Evolutionary conservation across 2,113 vertebrate genomes (phyloP).

Genomic region (Phalacrocorax pelagicus): DNA sequence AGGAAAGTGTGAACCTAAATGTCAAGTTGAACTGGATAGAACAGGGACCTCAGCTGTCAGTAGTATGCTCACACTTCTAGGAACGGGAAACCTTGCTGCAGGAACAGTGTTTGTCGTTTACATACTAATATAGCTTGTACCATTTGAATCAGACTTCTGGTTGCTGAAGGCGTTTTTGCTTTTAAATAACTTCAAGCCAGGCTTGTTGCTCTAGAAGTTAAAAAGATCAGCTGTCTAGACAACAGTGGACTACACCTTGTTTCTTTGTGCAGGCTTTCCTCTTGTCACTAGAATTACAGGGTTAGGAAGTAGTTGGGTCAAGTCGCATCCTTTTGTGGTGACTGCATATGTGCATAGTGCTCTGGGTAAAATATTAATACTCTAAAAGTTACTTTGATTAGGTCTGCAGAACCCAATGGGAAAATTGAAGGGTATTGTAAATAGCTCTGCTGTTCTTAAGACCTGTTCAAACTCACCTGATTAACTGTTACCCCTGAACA

Average conservation of each 20-base stretch:
- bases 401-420: background rate
- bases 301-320: background rate
- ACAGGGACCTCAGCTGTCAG: background rate
- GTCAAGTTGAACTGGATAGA: background rate
- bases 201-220: conserved; percentile 60
- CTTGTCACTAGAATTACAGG: conserved; percentile 6
- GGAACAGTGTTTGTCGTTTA: background rate
- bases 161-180: conserved; percentile 58
- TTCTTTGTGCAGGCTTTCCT: background rate
- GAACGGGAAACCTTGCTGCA: conserved; percentile 29
- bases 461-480: background rate
- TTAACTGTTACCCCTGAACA: background rate
- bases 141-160: conserved; percentile 27
- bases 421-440: background rate
- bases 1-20: background rate
- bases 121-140: conserved; percentile 30
- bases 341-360: background rate
- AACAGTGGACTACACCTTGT: conserved; percentile 15
- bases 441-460: background rate
- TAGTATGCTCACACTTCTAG: background rate
- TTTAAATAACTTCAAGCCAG: conserved; percentile 69
- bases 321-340: background rate
- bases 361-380: background rate
- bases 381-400: background rate
- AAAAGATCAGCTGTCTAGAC: conserved; percentile 57